These are phyloP conservation scores for Rousettus leschenaultii DNA, from an alignment of 2,113 vertebrate species.

Conservation along the genomic window DNA sequence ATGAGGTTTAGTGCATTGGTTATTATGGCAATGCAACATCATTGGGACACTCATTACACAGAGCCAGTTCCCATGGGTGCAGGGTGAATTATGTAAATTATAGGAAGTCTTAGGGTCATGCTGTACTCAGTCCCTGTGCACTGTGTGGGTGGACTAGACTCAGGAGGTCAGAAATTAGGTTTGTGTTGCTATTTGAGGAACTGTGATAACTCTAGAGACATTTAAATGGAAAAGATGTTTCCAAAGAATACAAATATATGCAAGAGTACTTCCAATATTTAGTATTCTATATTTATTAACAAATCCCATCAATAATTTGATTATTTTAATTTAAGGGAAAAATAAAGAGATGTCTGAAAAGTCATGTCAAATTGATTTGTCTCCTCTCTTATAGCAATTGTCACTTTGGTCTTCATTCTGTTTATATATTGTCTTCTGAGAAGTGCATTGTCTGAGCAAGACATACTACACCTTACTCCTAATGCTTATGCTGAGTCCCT, in stretches of 20 bases:
- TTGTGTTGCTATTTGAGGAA: not conserved
- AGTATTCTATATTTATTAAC: not conserved
- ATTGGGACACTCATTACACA: not conserved
- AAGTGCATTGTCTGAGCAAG: fast-evolving
- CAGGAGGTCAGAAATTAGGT: not conserved
- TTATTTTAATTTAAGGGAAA: not conserved
- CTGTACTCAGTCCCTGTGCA: not conserved
- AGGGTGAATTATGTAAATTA: not conserved
- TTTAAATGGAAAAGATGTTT: not conserved
- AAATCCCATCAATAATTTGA: not conserved
- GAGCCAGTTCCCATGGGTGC: too few relatives aligned
- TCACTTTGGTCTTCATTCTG: not conserved
- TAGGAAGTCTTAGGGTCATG: too few relatives aligned
- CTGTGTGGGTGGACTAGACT: not conserved
- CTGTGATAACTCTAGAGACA: not conserved
- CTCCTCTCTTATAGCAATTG: not conserved
- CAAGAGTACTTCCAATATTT: not conserved
- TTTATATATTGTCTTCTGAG: not conserved
- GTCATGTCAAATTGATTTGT: not conserved
- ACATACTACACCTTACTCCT: not conserved
- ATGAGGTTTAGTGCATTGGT: not conserved
- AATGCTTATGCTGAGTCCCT: fast-evolving
- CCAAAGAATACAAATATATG: not conserved
- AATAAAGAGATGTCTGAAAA: not conserved
- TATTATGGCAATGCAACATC: fast-evolving